phyloP scores from a whole-genome alignment of 53 echinoderm and acorn worm genomes.

The Antedon mediterranea region DNA sequence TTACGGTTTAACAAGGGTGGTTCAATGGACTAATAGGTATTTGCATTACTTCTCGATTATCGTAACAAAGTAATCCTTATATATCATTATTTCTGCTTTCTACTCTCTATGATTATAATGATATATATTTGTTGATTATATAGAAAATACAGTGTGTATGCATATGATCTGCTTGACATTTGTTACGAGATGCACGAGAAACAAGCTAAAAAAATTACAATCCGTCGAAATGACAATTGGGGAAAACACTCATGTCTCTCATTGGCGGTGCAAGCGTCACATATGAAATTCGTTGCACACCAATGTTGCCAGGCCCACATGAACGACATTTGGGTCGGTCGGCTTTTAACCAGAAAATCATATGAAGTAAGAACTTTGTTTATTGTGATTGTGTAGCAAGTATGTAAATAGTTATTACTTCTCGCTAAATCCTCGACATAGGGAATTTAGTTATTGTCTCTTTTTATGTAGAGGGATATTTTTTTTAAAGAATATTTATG shows the following conservation, averaged over 20 bases:
- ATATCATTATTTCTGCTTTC: too few relatives aligned
- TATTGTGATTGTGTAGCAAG: too few relatives aligned
- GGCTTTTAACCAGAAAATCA: slow-evolving; percentile 35
- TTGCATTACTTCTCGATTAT: too few relatives aligned
- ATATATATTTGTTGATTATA: not conserved
- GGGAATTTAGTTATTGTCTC: too few relatives aligned
- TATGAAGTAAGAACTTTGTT: not conserved
- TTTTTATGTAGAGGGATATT: too few relatives aligned
- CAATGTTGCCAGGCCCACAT: slow-evolving; percentile 60
- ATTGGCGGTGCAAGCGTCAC: slow-evolving; percentile 57
- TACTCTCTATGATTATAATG: too few relatives aligned
- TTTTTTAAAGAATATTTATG: too few relatives aligned
- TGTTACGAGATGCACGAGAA: slow-evolving; percentile 51
- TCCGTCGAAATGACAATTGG: slow-evolving; percentile 72
- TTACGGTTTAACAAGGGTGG: too few relatives aligned
- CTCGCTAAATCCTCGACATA: too few relatives aligned
- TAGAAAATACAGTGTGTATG: not conserved
- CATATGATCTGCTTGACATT: not conserved
- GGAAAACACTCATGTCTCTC: slow-evolving; percentile 73
- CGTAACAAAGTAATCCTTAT: too few relatives aligned
- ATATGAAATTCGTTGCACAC: slow-evolving; percentile 72
- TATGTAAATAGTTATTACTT: too few relatives aligned
- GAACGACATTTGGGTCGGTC: slow-evolving; percentile 82
- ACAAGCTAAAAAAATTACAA: slow-evolving; percentile 47
- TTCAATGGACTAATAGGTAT: too few relatives aligned